Conservation (phyloP, 2,113 vertebrate species). For the Piprites chloris region DNA sequence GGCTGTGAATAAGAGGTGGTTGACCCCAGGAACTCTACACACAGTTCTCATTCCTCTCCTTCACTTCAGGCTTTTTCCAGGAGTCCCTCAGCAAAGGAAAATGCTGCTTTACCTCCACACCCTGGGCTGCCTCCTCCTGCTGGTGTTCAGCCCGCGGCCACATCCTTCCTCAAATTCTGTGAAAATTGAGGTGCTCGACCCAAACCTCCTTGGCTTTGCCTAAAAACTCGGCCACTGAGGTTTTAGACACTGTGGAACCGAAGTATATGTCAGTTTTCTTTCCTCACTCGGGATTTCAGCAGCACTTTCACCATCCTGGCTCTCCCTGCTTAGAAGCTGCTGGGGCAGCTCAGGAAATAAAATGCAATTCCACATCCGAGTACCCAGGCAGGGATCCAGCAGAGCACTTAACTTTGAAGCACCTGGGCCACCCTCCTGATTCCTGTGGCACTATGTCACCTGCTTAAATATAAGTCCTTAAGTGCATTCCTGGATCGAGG, state of each 20-base stretch:
- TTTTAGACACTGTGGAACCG: neutral
- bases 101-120: neutral
- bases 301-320: neutral
- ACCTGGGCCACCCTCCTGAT: neutral
- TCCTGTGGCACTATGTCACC: neutral
- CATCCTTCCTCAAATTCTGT: rapidly evolving
- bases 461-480: neutral
- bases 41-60: neutral
- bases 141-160: neutral
- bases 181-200: neutral
- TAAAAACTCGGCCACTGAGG: neutral
- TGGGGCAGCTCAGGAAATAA: neutral
- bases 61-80: neutral
- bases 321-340: neutral
- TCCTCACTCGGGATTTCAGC: neutral
- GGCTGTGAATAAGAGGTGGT: neutral
- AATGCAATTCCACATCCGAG: neutral
- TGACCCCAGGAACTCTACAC: neutral
- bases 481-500: neutral
- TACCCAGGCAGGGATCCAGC: neutral
- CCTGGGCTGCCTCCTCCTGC: neutral
- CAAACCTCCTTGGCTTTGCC: neutral
- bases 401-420: neutral
- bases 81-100: neutral
- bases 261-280: neutral